Base-by-base conservation (phyloP, 2,797 vertebrate species). In the Catostomus latipinnis region DNA sequence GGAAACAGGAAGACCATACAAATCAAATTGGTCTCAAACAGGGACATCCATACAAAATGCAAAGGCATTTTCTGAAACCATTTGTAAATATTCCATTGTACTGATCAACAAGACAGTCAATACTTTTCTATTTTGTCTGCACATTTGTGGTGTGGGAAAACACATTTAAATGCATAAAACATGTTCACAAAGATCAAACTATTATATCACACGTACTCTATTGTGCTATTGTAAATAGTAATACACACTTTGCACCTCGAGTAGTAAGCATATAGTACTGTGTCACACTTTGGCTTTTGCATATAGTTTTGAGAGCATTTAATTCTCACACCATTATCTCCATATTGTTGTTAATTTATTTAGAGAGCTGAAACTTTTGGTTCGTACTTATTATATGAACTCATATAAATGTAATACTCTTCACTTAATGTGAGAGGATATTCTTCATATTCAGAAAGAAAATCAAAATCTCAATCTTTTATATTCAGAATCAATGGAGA, bases 231-330 rank as follows among this genome's bases (percentile, higher is more conserved):
- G 92, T 93, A 94, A 90, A 93, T 94, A 92, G 78, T 73, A 87
- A 87, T 84, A 80, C 88, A 85, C 91, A 94, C 90, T 69, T 89
- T 86, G 90, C 93, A 94, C 92, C 87, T 91, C 85, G 76, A 83
- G 83, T 89, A 90, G 88, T 86, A 9, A 8, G 18, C 75, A 13
- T 52, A 87, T 89, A 87, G 90, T 71, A 83, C 82, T 88, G 86
- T 87, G 84, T 90, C 93, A 94, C 94, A 71, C 76, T 86, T 92
- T 92, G 90, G 65, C 88, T 90, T 90, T 88, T 88, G 87, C 90
- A 89, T 87, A 86, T 22, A 72, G 72, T 80, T 81, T 79, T 83
- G 65, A 87, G 76, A 85, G 76, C 82, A 77, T 86, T 85, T 84
- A 81, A 75, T 85, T 87, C 81, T 78, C 34, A 0, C 34, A 3